phyloP scores from a whole-genome alignment of 2,888 invertebrate species.

The Meloe dianella region DNA sequence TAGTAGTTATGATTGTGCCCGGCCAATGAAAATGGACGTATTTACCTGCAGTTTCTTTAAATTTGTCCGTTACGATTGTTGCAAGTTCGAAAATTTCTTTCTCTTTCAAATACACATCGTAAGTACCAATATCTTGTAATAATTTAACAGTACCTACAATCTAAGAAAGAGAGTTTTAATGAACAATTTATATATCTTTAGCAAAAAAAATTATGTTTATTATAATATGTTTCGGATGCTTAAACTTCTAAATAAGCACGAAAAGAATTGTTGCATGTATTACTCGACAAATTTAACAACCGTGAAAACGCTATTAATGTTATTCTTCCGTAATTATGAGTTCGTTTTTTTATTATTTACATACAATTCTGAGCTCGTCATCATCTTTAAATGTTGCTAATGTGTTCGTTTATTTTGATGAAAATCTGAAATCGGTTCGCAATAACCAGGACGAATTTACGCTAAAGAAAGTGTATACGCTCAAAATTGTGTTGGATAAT shows the following conservation, averaged over 20 bases:
- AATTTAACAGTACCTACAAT: conserved; percentile 52
- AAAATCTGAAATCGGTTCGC: no score
- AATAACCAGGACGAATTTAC: no score
- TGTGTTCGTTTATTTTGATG: no score
- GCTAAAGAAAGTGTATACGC: no score
- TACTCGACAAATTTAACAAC: neutral
- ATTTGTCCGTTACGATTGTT: conserved; percentile 60
- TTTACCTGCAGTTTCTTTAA: conserved; percentile 63
- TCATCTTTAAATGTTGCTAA: no score
- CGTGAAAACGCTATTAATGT: neutral
- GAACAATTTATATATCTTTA: neutral
- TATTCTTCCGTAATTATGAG: neutral
- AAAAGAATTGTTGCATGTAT: conserved; percentile 5
- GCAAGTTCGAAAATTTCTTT: conserved; percentile 62
- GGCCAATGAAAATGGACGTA: neutral
- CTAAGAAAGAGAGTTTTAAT: conserved; percentile 36
- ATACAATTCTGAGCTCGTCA: no score
- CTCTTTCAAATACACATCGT: conserved; percentile 43
- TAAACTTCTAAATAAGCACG: neutral
- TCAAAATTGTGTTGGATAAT: no score
- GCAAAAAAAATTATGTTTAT: neutral
- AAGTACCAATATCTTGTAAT: conserved; percentile 47
- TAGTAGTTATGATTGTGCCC: neutral
- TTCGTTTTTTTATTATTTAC: no score
- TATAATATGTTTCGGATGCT: conserved; percentile 1